A percentile compares a stretch with the other conserved stretches of the same genome.
These are phyloP conservation scores for Hirtodrosophila histrioides DNA, from an alignment of 2,888 invertebrate species.

Conservation along the genomic window DNA sequence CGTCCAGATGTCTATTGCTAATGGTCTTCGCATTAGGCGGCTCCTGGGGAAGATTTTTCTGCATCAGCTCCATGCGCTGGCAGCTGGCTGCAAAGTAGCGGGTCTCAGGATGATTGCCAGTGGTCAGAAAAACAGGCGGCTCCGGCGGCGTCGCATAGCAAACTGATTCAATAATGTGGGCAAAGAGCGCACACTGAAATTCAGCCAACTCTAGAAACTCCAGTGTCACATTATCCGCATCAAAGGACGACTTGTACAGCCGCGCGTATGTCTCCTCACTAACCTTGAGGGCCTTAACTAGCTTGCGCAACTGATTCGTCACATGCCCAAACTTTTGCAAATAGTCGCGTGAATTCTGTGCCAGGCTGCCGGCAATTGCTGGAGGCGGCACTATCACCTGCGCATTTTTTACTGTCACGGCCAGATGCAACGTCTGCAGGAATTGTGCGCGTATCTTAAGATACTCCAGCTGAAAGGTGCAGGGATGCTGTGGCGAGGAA, in stretches of 20 bases:
- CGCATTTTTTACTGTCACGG: conserved; percentile 85
- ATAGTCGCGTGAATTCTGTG: conserved; percentile 91
- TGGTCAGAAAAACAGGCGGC: conserved; percentile 80
- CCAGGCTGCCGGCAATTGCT: conserved; percentile 93
- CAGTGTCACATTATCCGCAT: conserved; percentile 92
- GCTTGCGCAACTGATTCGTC: conserved; percentile 91
- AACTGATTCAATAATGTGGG: conserved; percentile 83
- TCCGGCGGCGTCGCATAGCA: conserved; percentile 84
- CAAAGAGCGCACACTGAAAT: conserved; percentile 83
- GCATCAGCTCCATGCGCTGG: conserved; percentile 81
- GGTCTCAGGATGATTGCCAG: conserved; percentile 83
- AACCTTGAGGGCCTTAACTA: conserved; percentile 88
- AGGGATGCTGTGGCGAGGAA: conserved; percentile 84
- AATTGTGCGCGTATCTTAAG: conserved; percentile 90
- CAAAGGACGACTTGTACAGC: conserved; percentile 93
- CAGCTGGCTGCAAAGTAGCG: conserved; percentile 82
- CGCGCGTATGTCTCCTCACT: conserved; percentile 91
- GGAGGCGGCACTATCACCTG: conserved; percentile 95
- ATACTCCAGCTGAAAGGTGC: conserved; percentile 90
- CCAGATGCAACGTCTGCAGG: conserved; percentile 86
- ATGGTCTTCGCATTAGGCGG: conserved; percentile 82
- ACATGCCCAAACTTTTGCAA: conserved; percentile 92
- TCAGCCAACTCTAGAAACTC: conserved; percentile 88
- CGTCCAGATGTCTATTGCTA: conserved; percentile 85
- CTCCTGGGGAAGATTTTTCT: conserved; percentile 81